These are phyloP conservation scores for Cheilosia pagana DNA, from an alignment of 2,888 invertebrate genomes.

Conservation along the genomic window DNA sequence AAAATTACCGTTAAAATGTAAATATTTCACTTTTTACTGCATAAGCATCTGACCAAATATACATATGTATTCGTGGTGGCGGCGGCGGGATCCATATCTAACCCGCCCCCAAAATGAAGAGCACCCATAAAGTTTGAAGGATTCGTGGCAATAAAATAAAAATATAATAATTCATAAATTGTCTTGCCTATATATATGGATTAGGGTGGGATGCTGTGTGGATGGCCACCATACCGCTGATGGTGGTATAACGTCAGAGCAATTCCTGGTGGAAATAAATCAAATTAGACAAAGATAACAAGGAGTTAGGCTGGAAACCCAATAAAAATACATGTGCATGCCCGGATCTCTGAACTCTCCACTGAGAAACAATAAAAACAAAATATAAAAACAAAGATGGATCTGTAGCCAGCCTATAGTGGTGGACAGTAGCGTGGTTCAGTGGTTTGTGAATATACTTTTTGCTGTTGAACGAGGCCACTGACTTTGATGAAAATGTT, in stretches of 20 bases:
- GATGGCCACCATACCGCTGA: background rate
- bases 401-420: background rate
- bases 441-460: background rate
- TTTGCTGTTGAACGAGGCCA: no score
- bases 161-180: constrained; percentile 68
- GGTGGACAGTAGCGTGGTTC: constrained; percentile 3
- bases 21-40: constrained; percentile 73
- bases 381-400: background rate
- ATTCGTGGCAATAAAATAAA: constrained; percentile 64
- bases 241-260: constrained; percentile 11
- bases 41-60: constrained; percentile 64
- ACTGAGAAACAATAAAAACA: background rate
- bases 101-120: constrained; percentile 26
- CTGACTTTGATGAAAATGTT: no score
- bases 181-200: background rate
- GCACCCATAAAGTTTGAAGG: constrained; percentile 67
- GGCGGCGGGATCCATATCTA: background rate
- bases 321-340: constrained; percentile 54
- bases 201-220: background rate
- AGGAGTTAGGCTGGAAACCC: constrained; percentile 47
- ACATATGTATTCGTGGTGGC: constrained; percentile 14
- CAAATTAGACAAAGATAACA: constrained; percentile 53
- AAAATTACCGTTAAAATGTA: constrained; percentile 68
- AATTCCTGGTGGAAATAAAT: constrained; percentile 57
- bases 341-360: background rate